These are phyloP conservation scores for Entosphenus tridentatus DNA, from an alignment of 2,113 vertebrate genomes.

Conservation along the genomic window DNA sequence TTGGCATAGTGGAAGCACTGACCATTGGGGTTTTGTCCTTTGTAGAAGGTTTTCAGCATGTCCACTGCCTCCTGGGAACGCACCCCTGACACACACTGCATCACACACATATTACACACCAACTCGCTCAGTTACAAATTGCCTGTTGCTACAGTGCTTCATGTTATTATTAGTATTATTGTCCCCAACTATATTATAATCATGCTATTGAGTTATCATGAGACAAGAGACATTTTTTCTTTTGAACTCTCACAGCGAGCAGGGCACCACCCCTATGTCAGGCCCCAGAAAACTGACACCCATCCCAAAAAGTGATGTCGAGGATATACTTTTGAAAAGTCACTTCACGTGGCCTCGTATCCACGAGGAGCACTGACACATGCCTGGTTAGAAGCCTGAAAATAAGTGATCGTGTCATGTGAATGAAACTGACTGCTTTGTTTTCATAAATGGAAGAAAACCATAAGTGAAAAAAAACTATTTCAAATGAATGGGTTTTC, in stretches of 20 bases:
- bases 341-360: too few relatives aligned
- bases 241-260: neutral
- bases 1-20: constrained; percentile 11
- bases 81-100: constrained; percentile 54
- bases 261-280: neutral
- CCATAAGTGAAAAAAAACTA: too few relatives aligned
- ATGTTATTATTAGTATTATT: neutral
- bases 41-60: constrained; percentile 75
- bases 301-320: too few relatives aligned
- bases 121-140: constrained; percentile 7
- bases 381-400: too few relatives aligned
- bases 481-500: too few relatives aligned
- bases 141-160: neutral
- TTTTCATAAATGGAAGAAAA: too few relatives aligned
- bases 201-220: neutral
- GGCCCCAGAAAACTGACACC: neutral
- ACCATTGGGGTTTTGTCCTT: constrained; percentile 93
- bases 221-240: neutral
- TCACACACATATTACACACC: constrained; percentile 9
- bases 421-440: too few relatives aligned
- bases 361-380: too few relatives aligned
- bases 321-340: too few relatives aligned
- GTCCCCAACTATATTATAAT: neutral
- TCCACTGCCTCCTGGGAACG: constrained; percentile 64
- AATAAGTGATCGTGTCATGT: too few relatives aligned